Conservation (phyloP, 2,113 vertebrate species). For the Balaeniceps rex region DNA sequence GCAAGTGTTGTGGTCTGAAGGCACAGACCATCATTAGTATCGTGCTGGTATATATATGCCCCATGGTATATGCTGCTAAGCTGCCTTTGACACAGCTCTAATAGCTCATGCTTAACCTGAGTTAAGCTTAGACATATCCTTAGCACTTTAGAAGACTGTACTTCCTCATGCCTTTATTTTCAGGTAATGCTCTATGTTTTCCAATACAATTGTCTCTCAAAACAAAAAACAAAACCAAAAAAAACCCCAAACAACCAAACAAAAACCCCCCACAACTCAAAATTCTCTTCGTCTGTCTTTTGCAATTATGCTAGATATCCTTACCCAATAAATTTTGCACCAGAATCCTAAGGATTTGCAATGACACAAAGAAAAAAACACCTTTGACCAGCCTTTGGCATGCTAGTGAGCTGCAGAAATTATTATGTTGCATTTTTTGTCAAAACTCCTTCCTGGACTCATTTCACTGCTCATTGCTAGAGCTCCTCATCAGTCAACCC, state of each 20-base stretch:
- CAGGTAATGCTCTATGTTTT: background rate
- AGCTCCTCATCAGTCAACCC: background rate
- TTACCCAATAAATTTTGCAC: background rate
- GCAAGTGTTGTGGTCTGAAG: background rate
- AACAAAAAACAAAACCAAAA: background rate
- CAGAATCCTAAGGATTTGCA: background rate
- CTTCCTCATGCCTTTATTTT: background rate
- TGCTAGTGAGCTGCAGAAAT: background rate
- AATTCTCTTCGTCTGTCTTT: background rate
- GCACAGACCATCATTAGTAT: background rate
- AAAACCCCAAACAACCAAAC: background rate
- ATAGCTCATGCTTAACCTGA: background rate
- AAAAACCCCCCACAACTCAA: background rate
- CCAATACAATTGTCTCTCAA: background rate
- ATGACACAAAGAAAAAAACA: background rate
- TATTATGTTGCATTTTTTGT: background rate
- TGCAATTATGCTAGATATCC: background rate
- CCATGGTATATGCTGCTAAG: background rate
- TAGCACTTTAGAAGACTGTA: background rate
- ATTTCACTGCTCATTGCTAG: background rate
- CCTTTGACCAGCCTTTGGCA: background rate
- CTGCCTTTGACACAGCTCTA: background rate
- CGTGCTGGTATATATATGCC: too few species aligned
- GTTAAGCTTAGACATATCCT: background rate
- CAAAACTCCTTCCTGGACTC: background rate